These are phyloP conservation scores for Dasypus novemcinctus DNA, from an alignment of 2,113 vertebrate genomes.

Conservation along the genomic window DNA sequence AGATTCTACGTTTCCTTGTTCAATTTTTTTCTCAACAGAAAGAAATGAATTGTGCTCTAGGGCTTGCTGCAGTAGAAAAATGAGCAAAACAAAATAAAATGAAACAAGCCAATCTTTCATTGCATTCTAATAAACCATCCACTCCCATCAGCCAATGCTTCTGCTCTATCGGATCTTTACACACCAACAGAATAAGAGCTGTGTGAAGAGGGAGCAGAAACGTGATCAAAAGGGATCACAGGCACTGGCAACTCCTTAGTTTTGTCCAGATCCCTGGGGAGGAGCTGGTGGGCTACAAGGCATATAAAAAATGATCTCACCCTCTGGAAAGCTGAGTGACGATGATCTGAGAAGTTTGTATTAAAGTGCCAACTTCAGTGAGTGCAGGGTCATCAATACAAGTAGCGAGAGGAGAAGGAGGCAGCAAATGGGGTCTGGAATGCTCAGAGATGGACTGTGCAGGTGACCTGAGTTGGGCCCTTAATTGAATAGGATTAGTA, in stretches of 20 bases:
- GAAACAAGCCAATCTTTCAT: neutral
- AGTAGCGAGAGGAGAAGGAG: neutral
- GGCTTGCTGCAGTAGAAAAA: constrained; percentile 75
- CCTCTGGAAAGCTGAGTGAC: neutral
- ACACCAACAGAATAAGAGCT: neutral
- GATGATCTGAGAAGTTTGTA: neutral
- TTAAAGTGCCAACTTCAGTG: neutral
- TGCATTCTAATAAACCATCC: neutral
- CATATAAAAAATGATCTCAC: neutral
- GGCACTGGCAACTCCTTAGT: neutral
- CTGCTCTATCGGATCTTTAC: neutral
- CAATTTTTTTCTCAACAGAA: constrained; percentile 74
- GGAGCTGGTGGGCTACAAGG: neutral
- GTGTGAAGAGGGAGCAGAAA: neutral
- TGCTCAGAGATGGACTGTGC: neutral
- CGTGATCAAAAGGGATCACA: neutral
- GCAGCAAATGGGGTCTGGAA: too few species aligned
- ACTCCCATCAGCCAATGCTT: neutral
- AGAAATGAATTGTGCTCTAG: constrained; percentile 78
- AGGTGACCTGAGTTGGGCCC: neutral
- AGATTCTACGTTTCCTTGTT: constrained; percentile 75
- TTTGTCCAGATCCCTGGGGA: neutral
- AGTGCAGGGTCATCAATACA: neutral
- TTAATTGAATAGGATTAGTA: neutral
- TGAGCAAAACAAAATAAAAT: neutral